Percentiles rank a stretch among this genome's conserved stretches.
Evolutionary conservation across 2,113 vertebrate genomes (phyloP).

Genomic region (Willisornis vidua): DNA sequence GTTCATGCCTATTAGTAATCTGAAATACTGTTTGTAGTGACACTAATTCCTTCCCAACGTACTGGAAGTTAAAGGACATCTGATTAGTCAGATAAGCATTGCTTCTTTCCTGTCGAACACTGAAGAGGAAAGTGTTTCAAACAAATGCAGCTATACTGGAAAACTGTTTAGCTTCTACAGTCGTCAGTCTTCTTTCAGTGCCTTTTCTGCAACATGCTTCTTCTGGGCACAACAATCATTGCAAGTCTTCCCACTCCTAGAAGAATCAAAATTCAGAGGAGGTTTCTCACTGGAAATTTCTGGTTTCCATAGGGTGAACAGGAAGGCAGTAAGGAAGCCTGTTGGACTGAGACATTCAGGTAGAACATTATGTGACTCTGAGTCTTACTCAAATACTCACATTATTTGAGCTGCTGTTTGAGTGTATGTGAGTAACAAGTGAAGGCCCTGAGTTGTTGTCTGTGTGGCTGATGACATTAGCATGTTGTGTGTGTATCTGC

Average conservation of each 20-base stretch:
- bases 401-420: background rate
- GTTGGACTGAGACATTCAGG: background rate
- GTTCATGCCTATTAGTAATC: background rate
- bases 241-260: background rate
- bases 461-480: background rate
- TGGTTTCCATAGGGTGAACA: background rate
- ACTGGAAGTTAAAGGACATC: background rate
- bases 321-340: background rate
- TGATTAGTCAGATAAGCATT: background rate
- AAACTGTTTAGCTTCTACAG: background rate
- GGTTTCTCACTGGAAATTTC: background rate
- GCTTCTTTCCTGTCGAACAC: background rate
- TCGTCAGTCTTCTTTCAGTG: background rate
- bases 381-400: background rate
- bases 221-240: background rate
- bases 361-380: background rate
- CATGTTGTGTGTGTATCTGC: background rate
- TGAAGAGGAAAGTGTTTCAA: background rate
- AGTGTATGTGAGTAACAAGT: background rate
- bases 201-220: background rate
- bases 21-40: background rate
- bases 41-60: background rate
- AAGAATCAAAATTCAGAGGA: background rate
- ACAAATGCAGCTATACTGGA: background rate
- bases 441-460: background rate